phyloP scores from a whole-genome alignment of 2,888 invertebrate genomes.

The Sarcophaga subvicina region DNA sequence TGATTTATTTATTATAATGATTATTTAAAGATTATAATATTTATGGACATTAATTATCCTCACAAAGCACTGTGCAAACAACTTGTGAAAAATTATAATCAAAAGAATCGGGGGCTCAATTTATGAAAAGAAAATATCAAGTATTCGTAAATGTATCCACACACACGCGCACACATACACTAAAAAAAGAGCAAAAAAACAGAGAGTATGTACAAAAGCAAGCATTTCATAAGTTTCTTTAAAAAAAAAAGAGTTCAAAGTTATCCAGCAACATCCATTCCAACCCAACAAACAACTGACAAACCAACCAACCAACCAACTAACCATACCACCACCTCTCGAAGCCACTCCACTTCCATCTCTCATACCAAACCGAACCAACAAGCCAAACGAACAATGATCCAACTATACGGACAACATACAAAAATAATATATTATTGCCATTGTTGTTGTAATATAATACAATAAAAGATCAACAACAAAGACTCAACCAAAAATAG shows the following conservation, averaged over 20 bases:
- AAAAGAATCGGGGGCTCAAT: conserved; percentile 44
- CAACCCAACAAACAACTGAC: conserved; percentile 23
- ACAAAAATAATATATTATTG: conserved; percentile 19
- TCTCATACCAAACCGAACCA: conserved; percentile 29
- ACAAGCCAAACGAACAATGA: not conserved
- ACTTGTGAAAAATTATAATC: conserved; percentile 28
- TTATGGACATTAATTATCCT: no score
- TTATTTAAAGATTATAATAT: not conserved
- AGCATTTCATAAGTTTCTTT: not conserved
- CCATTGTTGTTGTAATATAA: conserved; percentile 11
- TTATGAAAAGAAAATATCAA: conserved; percentile 49
- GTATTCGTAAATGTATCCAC: not conserved
- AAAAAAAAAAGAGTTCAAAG: conserved; percentile 55
- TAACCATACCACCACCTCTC: not conserved
- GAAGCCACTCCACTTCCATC: not conserved
- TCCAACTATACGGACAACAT: conserved; percentile 31
- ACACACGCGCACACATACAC: not conserved
- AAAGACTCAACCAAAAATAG: not conserved
- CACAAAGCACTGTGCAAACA: conserved; percentile 1
- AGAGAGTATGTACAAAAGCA: not conserved
- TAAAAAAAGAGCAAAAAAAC: not conserved
- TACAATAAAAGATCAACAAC: conserved; percentile 6
- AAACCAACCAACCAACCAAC: conserved; percentile 16
- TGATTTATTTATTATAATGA: not conserved
- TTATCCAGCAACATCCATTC: conserved; percentile 56